These are phyloP conservation scores for Quadroppia sp. DNA, from an alignment of 2,888 invertebrate species.

Conservation along the genomic window DNA sequence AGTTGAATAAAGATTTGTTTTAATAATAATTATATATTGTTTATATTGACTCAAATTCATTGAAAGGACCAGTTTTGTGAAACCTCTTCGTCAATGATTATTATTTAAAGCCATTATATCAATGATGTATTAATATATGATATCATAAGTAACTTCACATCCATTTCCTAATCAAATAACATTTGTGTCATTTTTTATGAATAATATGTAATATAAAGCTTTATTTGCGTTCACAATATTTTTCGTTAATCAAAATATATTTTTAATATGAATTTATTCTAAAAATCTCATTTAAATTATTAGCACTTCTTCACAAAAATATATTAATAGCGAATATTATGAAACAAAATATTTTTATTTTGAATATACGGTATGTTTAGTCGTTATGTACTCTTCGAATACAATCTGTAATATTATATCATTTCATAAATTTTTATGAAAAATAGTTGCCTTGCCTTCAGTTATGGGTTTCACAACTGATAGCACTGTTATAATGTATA, in stretches of 20 bases:
- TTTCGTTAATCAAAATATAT: not conserved
- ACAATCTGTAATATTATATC: not conserved
- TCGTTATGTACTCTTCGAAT: not conserved
- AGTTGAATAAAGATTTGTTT: not conserved
- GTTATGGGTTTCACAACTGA: not conserved
- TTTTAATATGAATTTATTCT: not conserved
- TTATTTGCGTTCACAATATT: not conserved
- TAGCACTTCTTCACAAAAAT: not conserved
- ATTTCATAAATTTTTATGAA: not conserved
- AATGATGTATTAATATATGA: not conserved
- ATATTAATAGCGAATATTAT: not conserved
- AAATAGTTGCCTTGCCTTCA: not conserved
- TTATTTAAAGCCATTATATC: not conserved
- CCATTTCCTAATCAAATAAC: not conserved
- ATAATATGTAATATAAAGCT: not conserved
- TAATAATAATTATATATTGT: not conserved
- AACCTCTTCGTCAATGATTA: not conserved
- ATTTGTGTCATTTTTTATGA: conserved; percentile 12
- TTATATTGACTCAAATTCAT: not conserved
- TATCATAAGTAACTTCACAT: not conserved
- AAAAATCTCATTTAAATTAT: not conserved
- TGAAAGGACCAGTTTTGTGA: not conserved
- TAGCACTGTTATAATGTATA: conserved; percentile 6
- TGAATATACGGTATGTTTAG: no score
- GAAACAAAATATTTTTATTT: conserved; percentile 15